These are phyloP conservation scores for Chionoecetes opilio DNA, from an alignment of 1,140 invertebrate species.

Conservation along the genomic window DNA sequence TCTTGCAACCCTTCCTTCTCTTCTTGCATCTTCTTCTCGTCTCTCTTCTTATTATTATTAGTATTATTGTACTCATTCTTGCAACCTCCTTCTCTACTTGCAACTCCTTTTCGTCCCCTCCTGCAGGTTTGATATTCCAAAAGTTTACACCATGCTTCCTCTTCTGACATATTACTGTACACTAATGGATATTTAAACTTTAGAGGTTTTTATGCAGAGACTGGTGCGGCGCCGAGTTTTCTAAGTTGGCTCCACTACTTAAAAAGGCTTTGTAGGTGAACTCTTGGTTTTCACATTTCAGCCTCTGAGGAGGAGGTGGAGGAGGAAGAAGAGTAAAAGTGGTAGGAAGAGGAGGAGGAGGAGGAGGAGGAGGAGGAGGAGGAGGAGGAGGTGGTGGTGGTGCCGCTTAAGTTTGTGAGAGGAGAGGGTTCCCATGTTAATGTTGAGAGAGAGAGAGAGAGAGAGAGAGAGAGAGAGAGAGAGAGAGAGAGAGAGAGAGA, in stretches of 20 bases:
- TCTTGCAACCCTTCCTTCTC: not conserved
- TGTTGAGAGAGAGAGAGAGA: conserved; percentile 39
- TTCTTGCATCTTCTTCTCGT: not conserved
- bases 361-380: not conserved
- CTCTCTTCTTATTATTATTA: too few species aligned
- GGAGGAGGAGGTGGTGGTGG: conserved; percentile 43
- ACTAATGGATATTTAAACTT: conserved; percentile 74
- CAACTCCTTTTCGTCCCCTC: not conserved
- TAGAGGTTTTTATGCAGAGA: conserved; percentile 64
- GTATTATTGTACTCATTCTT: not conserved
- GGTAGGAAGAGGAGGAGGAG: not conserved
- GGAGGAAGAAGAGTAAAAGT: not conserved
- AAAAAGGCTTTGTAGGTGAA: conserved; percentile 70
- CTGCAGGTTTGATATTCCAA: conserved; percentile 62
- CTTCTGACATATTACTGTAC: conserved; percentile 64
- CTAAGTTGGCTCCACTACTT: conserved; percentile 66
- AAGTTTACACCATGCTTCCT: conserved; percentile 61
- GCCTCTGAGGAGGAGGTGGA: conserved; percentile 1
- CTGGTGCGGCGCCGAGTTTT: conserved; percentile 61
- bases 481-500: conserved; percentile 43
- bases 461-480: conserved; percentile 37
- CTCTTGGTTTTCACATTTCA: conserved; percentile 55
- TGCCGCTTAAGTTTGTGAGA: conserved; percentile 41
- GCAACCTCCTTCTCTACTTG: not conserved
- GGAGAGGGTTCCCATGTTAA: conserved; percentile 8